Evolutionary conservation across 2,888 invertebrate genomes (phyloP), one percentile per base, ranked within the genome.

Genomic region (Phrixothrix hirtus): DNA sequence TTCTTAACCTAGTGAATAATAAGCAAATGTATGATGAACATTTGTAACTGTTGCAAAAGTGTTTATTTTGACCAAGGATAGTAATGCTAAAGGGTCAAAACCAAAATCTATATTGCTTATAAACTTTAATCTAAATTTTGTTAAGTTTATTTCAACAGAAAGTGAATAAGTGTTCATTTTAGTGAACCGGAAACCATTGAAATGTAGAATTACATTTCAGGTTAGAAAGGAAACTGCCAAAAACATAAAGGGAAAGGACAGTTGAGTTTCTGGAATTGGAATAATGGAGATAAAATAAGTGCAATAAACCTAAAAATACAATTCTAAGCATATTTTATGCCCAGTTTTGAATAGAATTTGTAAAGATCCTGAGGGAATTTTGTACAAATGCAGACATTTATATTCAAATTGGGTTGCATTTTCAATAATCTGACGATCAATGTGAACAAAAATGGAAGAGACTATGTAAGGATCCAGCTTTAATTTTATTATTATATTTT

Each of bases 201-300:
- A 17, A 25, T 13, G 25, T 27, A 25, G 27, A 30, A 39, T 3
- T 29, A 3, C 29, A n/a, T 30, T 41, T 58, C 54, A 52, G 59
- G 48, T 58, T 59, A 17, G 13, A 46, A 46, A 46, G 39, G 32
- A 47, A 45, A 45, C 27, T 36, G 45, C 38, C 17, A 11, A 9
- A 25, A 13, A 43, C 37, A 45, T 45, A 45, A 45, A 47, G 32
- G 32, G 32, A 37, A 32, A 38, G 47, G 47, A 47, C 39, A 47
- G 47, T 47, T 45, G 34, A 39, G 41, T 41, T 42, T 42, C 35
- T 25, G 41, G 30, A 48, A 41, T 48, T 36, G 35, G 48, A 47
- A 48, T 51, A 57, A 57, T 47, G 50, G 50, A 31, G 41, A 50
- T 54, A 57, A 54, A 54, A 57, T 57, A 57, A 54, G 41, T 29